Conservation (phyloP, 2,113 vertebrate genomes). For the Alosa alosa region DNA sequence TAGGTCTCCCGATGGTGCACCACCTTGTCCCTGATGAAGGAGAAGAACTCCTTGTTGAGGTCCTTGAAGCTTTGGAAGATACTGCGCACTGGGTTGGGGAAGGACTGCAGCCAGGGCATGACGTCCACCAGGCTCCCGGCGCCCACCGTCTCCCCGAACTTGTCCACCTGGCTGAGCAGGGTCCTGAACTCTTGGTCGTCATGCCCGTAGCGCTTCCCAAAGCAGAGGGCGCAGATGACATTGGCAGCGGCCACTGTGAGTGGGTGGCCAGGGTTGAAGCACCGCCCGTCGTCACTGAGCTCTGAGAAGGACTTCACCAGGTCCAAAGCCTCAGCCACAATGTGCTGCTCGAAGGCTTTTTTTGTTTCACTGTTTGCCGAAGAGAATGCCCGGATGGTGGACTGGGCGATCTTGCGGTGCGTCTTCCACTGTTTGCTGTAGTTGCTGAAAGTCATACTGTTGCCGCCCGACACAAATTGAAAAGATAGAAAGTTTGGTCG, state of each 20-base stretch:
- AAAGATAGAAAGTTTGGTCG: slow-evolving; percentile 67
- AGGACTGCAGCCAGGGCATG: slow-evolving; percentile 80
- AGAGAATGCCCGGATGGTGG: slow-evolving; percentile 74
- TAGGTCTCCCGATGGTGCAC: slow-evolving; percentile 70
- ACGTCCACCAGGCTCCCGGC: slow-evolving; percentile 81
- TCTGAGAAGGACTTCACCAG: slow-evolving; percentile 65
- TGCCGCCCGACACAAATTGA: slow-evolving; percentile 70
- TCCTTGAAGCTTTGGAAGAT: slow-evolving; percentile 72
- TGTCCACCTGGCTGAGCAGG: slow-evolving; percentile 63
- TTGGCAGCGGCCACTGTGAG: slow-evolving; percentile 76
- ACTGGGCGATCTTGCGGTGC: slow-evolving; percentile 74
- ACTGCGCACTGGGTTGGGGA: slow-evolving; percentile 78
- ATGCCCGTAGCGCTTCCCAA: slow-evolving; percentile 76
- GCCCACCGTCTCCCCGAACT: slow-evolving; percentile 77
- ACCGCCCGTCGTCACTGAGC: slow-evolving; percentile 48
- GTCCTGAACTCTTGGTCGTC: slow-evolving; percentile 74
- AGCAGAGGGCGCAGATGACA: slow-evolving; percentile 79
- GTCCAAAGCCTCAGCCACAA: slow-evolving; percentile 71
- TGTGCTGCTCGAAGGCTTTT: slow-evolving; percentile 73
- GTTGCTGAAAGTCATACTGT: slow-evolving; percentile 69
- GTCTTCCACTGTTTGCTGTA: slow-evolving; percentile 75
- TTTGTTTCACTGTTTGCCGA: slow-evolving; percentile 67
- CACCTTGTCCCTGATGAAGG: slow-evolving; percentile 72
- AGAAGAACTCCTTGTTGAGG: slow-evolving; percentile 72
- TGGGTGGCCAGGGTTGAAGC: slow-evolving; percentile 69